Conservation (phyloP, 2,888 invertebrate genomes). For the Ceramica pisi region DNA sequence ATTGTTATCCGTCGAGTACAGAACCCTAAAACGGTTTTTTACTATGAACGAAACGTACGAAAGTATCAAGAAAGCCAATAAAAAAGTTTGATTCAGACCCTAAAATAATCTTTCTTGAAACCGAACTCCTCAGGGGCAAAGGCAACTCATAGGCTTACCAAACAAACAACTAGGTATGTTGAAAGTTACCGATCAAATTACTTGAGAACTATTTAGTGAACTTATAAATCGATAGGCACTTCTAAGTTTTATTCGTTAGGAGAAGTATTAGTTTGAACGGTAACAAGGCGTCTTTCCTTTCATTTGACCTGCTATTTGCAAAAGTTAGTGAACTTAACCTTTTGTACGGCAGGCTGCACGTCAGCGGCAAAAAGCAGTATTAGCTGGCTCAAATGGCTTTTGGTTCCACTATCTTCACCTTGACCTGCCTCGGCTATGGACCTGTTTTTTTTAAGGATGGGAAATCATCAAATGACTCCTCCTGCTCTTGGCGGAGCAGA, state of each 20-base stretch:
- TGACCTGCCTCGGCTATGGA: too few relatives aligned
- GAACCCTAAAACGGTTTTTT: neutral
- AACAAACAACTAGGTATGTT: constrained; percentile 27
- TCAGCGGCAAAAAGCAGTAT: too few relatives aligned
- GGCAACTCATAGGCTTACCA: neutral
- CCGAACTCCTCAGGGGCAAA: neutral
- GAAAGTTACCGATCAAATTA: constrained; percentile 32
- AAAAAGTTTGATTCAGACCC: constrained; percentile 6
- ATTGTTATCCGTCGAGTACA: too few relatives aligned
- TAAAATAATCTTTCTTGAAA: constrained; percentile 11
- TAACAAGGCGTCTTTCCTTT: neutral
- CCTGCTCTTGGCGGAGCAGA: too few relatives aligned
- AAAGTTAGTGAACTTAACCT: too few relatives aligned
- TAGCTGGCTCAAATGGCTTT: too few relatives aligned
- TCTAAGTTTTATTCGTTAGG: constrained; percentile 5
- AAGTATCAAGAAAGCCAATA: constrained; percentile 13
- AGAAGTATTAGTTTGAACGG: neutral
- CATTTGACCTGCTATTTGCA: neutral
- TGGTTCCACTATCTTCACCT: too few relatives aligned
- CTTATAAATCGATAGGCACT: constrained; percentile 23
- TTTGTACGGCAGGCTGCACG: too few relatives aligned
- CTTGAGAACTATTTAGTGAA: constrained; percentile 36
- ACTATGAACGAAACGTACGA: too few relatives aligned
- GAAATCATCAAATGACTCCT: too few relatives aligned
- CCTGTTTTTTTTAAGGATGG: too few relatives aligned